phyloP scores from a whole-genome alignment of 64 coral and sea anemone species.

The Stichodactyla helianthus region DNA sequence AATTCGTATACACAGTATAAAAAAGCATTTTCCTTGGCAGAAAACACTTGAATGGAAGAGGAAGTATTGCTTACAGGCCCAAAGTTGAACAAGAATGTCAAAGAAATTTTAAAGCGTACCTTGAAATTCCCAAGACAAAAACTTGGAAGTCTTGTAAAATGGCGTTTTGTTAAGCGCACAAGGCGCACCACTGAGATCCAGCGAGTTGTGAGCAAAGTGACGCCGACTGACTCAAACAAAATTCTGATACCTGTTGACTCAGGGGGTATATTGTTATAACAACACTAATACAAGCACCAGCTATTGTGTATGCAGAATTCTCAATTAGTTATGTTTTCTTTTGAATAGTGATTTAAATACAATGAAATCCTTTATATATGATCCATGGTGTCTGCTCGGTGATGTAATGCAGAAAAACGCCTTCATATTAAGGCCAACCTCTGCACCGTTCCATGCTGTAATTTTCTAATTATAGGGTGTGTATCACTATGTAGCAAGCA shows the following conservation, averaged over 20 bases:
- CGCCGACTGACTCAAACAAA: slow-evolving; percentile 2
- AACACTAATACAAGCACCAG: slow-evolving; percentile 1
- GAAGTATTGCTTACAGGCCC: no score
- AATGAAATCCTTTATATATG: no score
- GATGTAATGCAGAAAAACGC: no score
- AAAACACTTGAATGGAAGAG: no score
- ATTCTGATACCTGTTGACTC: neutral
- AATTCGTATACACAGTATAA: no score
- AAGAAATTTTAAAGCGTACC: neutral
- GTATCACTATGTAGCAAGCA: no score
- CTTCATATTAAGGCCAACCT: no score
- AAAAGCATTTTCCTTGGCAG: no score
- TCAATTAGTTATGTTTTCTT: neutral
- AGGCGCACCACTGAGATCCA: neutral
- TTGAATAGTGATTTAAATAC: neutral
- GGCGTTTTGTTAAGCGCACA: neutral
- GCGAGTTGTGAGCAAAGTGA: neutral
- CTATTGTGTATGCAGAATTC: neutral
- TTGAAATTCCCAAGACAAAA: neutral
- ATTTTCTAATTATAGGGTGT: no score
- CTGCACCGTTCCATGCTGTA: no score
- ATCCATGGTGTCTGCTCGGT: no score
- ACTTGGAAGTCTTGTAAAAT: neutral
- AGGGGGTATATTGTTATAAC: neutral
- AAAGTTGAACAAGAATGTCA: no score